Base-by-base conservation (phyloP, 2,113 vertebrate species). In the Anseranas semipalmata region DNA sequence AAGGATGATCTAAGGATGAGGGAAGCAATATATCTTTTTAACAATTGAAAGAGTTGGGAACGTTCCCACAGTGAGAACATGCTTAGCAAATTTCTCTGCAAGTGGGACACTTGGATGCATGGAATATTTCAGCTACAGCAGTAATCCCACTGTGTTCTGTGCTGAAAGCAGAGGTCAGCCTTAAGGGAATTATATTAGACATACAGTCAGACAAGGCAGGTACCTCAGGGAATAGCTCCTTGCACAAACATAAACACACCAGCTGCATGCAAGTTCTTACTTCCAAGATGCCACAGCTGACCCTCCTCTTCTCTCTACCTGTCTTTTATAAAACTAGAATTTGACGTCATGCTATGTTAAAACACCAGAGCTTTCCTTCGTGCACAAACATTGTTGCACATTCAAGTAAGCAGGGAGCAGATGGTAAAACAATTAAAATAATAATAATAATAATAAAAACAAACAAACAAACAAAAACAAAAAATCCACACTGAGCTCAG, bases 1-100 rank as follows among this genome's bases (percentile, higher is more conserved):
- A 97, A 95, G 48, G 88, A 97, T 96, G 92, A 97, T 80, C 94
- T 97, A 95, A 96, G 86, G 84, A 96, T 95, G 92, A 96, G 70
- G 87, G 79, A 95, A 96, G 91, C 80, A 89, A 82, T 96, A 92
- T 70, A 95, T 96, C 96, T 96, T 92, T 79, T 87, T 85, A 96
- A 94, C 92, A 97, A 97, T 93, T 95, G 94, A 91, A 95, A 90
- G 74, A 93, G 32, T 39, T 96, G 86, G 96, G 84, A 89, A 70
- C 0, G 0, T 93, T 95, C 76, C 95, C 90, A 87, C 84, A 93
- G 32, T 87, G 83, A 96, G 96, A 95, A 91, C 84, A 85, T 18
- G 76, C 70, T 95, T 82, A 73, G 84, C 74, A 89, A 79, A 95
- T 95, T 90, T 95, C 66, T 87, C 35, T 92, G 71, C 1, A 1